Evolutionary conservation across 1,140 invertebrate species (phyloP).

Genomic region (Physella acuta): DNA sequence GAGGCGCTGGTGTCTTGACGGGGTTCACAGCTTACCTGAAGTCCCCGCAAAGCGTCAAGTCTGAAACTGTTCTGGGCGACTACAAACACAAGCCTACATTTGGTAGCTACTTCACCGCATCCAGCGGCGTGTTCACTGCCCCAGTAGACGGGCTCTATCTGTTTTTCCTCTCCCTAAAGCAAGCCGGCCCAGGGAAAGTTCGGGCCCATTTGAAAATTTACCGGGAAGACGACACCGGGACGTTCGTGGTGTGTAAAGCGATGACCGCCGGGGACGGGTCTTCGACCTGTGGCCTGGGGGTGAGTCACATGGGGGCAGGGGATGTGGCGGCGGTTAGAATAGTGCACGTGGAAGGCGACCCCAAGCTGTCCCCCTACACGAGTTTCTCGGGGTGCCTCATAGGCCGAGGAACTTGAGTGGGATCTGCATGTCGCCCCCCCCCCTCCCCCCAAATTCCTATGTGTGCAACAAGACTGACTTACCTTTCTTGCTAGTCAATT

Average conservation of each 20-base stretch:
- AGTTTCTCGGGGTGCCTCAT: neutral
- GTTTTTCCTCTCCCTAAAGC: neutral
- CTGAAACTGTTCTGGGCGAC: neutral
- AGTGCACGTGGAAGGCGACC: neutral
- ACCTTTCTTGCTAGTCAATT: too few relatives aligned
- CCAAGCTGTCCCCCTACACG: neutral
- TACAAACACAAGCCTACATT: neutral
- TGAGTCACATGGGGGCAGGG: neutral
- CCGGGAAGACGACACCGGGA: neutral
- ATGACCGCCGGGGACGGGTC: neutral
- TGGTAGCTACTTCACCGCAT: neutral
- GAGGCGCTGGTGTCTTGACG: neutral
- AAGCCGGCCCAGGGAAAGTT: neutral
- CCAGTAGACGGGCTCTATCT: neutral
- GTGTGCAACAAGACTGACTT: too few relatives aligned
- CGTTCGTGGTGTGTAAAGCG: neutral
- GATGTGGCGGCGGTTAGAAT: neutral
- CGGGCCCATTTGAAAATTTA: neutral
- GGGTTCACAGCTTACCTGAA: neutral
- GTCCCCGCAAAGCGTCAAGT: neutral
- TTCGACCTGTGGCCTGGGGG: neutral
- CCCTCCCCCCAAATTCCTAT: too few relatives aligned
- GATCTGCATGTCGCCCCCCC: neutral
- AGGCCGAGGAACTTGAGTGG: neutral
- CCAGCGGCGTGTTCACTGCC: neutral